Evolutionary conservation across 2,797 vertebrate species (phyloP).

Genomic region (Pseudochirops cupreus): DNA sequence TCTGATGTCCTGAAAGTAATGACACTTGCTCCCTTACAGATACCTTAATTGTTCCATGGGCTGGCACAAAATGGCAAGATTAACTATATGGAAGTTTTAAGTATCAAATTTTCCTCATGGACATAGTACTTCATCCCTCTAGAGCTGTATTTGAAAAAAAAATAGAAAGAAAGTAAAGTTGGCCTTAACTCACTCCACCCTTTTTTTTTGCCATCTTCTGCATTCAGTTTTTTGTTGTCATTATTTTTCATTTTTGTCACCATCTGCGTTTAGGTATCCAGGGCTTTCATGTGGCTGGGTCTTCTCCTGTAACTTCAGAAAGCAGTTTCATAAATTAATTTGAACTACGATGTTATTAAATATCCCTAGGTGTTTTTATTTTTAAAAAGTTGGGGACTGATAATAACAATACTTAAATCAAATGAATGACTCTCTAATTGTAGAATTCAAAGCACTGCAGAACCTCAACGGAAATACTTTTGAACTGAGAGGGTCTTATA

Average conservation of each 20-base stretch:
- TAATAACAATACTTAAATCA: neutral
- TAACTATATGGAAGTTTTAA: conserved; percentile 12
- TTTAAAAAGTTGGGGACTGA: neutral
- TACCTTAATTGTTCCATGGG: neutral
- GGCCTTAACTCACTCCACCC: neutral
- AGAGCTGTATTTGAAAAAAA: neutral
- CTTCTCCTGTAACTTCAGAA: neutral
- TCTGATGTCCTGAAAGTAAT: conserved; percentile 44
- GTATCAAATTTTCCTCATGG: conserved; percentile 16
- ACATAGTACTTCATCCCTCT: neutral
- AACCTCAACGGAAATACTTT: neutral
- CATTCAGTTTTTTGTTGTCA: neutral
- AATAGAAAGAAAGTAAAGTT: neutral
- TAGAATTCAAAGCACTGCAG: neutral
- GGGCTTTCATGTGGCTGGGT: neutral
- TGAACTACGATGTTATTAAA: conserved; percentile 8
- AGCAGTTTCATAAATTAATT: conserved; percentile 20
- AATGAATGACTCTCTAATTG: neutral
- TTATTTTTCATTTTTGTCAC: neutral
- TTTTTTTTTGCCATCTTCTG: neutral
- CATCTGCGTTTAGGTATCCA: neutral
- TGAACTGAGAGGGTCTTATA: neutral
- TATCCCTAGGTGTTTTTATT: conserved; percentile 2
- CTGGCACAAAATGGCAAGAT: neutral
- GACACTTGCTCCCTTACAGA: conserved; percentile 28